Conservation (phyloP, 2,113 vertebrate genomes). For the Galbula dea region DNA sequence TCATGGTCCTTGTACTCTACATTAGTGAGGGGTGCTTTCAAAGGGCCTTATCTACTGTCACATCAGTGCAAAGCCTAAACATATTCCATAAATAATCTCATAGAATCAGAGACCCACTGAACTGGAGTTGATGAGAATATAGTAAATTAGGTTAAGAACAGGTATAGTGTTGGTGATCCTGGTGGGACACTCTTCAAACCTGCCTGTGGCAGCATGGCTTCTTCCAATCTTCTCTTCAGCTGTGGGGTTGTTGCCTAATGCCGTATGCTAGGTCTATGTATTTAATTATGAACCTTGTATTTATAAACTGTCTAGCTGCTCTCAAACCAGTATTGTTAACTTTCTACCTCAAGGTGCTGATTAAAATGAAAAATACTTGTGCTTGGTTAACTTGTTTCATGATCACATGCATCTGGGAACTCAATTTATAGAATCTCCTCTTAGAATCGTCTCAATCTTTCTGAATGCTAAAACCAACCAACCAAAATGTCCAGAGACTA, state of each 20-base stretch:
- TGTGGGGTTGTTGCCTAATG: background rate
- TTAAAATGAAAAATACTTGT: background rate
- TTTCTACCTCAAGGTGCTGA: background rate
- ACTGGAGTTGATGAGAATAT: background rate
- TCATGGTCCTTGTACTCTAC: background rate
- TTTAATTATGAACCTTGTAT: background rate
- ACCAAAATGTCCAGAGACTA: background rate
- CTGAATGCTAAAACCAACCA: background rate
- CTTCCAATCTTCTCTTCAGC: background rate
- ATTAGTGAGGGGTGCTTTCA: background rate
- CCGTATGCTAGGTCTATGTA: background rate
- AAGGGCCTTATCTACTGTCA: background rate
- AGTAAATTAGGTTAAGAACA: background rate
- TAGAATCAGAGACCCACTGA: background rate
- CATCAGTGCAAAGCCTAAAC: background rate
- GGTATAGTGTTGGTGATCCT: background rate
- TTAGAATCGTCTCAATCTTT: background rate
- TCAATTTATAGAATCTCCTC: background rate
- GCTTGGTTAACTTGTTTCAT: background rate
- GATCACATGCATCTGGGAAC: background rate
- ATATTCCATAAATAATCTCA: background rate
- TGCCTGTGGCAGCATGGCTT: background rate
- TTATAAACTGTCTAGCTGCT: background rate
- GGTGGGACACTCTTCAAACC: background rate
- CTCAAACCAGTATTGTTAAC: background rate